Percentiles rank a stretch among this genome's conserved stretches.
Conservation (phyloP, 1,140 invertebrate genomes). For the Rhyacophila brunnea region DNA sequence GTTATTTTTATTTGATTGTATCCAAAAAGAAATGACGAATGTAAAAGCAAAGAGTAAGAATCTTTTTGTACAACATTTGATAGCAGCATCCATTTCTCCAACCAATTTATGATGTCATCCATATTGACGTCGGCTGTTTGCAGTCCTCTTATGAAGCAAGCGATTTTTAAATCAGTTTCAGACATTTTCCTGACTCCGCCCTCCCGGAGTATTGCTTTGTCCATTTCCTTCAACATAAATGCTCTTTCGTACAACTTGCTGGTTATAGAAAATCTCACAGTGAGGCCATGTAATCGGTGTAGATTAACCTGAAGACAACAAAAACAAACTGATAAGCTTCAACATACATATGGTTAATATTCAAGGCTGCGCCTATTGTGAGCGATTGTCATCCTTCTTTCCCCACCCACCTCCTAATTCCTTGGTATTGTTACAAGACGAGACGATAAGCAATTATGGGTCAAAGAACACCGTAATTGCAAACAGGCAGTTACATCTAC, state of each 20-base stretch:
- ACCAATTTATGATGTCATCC: constrained; percentile 71
- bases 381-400: no score
- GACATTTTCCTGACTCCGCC: constrained; percentile 66
- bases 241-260: constrained; percentile 67
- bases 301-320: constrained; percentile 63
- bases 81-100: constrained; percentile 72
- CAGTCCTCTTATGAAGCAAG: constrained; percentile 64
- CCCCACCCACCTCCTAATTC: no score
- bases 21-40: constrained; percentile 77
- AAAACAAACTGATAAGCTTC: no score
- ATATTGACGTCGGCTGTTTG: constrained; percentile 72
- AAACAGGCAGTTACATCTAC: no score
- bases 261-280: constrained; percentile 58
- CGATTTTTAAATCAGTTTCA: constrained; percentile 63
- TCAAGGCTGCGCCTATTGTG: no score
- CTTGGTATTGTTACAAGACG: no score
- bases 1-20: constrained; percentile 59
- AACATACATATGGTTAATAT: no score
- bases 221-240: constrained; percentile 72
- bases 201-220: constrained; percentile 73
- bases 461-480: no score
- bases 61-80: constrained; percentile 65
- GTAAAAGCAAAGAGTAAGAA: constrained; percentile 74
- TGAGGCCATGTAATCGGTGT: constrained; percentile 68
- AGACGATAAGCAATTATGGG: no score